Conservation (phyloP, 2,113 vertebrate genomes). For the Rhea pennata region DNA sequence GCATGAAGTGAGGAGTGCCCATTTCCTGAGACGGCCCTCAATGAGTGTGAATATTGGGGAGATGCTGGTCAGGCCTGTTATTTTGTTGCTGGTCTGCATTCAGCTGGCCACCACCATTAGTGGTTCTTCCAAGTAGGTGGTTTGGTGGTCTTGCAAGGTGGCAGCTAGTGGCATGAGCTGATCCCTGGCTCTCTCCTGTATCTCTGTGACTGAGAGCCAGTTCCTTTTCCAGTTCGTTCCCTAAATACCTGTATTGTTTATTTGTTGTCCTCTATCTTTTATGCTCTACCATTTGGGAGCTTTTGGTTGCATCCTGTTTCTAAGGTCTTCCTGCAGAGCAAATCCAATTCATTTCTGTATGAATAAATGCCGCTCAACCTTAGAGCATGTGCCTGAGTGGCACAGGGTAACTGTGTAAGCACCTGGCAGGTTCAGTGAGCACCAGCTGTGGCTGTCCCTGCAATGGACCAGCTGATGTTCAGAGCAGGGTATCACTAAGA, state of each 20-base stretch:
- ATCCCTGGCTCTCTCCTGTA: not conserved
- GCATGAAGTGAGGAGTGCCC: not conserved
- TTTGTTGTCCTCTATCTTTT: not conserved
- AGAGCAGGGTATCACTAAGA: not conserved
- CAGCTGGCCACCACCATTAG: not conserved
- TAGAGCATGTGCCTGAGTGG: not conserved
- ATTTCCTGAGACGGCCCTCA: not conserved
- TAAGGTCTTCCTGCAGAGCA: not conserved
- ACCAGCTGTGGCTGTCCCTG: not conserved
- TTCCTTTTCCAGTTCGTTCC: not conserved
- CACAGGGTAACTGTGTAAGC: not conserved
- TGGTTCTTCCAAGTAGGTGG: not conserved
- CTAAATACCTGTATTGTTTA: rapidly evolving
- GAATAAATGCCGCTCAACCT: not conserved
- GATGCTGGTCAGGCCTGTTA: too few relatives aligned
- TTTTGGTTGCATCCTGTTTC: not conserved
- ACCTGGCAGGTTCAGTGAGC: not conserved
- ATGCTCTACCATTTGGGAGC: not conserved
- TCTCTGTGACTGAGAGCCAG: rapidly evolving
- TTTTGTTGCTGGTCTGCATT: not conserved
- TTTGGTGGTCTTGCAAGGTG: not conserved
- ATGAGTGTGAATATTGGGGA: not conserved
- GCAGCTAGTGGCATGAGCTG: not conserved
- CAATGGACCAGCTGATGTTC: not conserved
- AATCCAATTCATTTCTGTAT: not conserved